Evolutionary conservation across 2,888 invertebrate species (phyloP), one percentile per base, ranked within the genome.

Genomic region (Ophion ellenae): DNA sequence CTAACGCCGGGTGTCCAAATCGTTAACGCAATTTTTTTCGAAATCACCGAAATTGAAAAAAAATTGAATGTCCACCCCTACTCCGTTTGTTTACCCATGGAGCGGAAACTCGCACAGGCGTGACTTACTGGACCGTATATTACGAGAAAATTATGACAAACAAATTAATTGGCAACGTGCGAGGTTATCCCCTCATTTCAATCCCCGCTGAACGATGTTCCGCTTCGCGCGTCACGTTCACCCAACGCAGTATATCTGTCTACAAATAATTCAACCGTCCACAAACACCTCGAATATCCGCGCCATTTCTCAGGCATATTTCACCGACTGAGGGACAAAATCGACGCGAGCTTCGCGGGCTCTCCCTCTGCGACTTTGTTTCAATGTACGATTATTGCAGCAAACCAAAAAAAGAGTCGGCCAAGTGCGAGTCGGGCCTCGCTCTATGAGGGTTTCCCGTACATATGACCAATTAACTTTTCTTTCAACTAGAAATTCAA

Each of bases 101-200:
- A 2, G 32, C 32, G 64, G 14, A 20, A 53, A 24, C 40, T 53
- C 53, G 45, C 32, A 36, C 61, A 64, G 66, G 78, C 67, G 78
- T 73, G 79, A 81, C 77, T 77, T 83, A 78, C 85, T 81, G 74
- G 47, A 81, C 89, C 85, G 91, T 91, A 91, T 92, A 92, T 92
- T 89, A 89, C 90, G 90, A 88, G 47, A 90, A 91, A 90, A 88
- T 91, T 92, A 92, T 92, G 92, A 92, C 91, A 92, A 92, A 93
- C 91, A 92, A 92, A 93, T 93, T 93, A 91, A 90, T 90, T 90
- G 89, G 85, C 84, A 84, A 86, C 87, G 88, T 74, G 74, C 84
- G 78, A 86, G 90, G 89, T 86, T 88, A 87, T 82, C 69, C 79
- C 64, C 71, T 59, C 63, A 28, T 32, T 70, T 17, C 67, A 77